Base-by-base conservation (phyloP, 1,140 invertebrate species). In the Notospermus geniculatus region DNA sequence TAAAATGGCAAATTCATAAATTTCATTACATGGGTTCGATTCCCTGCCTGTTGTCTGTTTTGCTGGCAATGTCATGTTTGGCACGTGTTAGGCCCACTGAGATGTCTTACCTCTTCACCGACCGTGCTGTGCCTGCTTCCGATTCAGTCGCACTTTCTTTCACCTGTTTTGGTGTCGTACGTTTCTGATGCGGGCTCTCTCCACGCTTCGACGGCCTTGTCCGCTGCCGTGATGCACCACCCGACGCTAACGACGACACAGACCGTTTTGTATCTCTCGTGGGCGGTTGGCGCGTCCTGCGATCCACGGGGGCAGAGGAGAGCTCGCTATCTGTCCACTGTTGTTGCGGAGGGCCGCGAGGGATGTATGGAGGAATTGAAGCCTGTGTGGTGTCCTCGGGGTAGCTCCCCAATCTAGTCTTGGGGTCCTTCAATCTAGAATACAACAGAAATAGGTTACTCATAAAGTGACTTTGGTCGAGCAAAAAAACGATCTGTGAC, bases 271-370 rank as follows among this genome's bases (percentile, higher is more conserved):
- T 50, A n/a, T 50, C n/a, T 5, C 46, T 5, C 4, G 4, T 19
- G n/a, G 25, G 25, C 5, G 46, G 46, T 23, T 19, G 46, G n/a
- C 46, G 46, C 5, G 5, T 23, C 46, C 19, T 50, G 46, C 25
- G 46, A n/a, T 50, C 46, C 4, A 19, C 9, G 32, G 32, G 32
- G 25, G 46, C 46, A n/a, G 46, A 50, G 19, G 46, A 50, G 19
- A 50, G n/a, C n/a, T 50, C 46, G n/a, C 46, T 50, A n/a, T 50
- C 46, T 5, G 46, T 50, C 46, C 46, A 50, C 25, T 50, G 46
- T n/a, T 50, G 46, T n/a, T 50, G 46, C n/a, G 46, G 46, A 9
- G 46, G 46, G 4, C 32, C 32, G 5, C 32, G 32, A 36, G 32
- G 32, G 32, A 36, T 36, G 32, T 36, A 36, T 4, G 32, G 32